Conservation (phyloP, 2,113 vertebrate species). For the Acanthochromis polyacanthus region DNA sequence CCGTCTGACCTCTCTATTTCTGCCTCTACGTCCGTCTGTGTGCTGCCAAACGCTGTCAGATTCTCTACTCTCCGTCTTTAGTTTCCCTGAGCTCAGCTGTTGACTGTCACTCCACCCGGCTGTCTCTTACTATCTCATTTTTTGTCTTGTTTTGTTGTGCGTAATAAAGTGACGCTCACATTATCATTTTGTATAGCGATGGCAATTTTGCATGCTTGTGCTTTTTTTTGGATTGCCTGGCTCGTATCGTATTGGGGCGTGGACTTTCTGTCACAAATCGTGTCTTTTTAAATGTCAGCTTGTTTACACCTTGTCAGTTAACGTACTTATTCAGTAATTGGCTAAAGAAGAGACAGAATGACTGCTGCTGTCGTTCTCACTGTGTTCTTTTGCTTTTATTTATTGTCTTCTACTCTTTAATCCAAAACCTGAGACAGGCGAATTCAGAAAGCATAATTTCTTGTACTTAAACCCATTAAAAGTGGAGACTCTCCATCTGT, state of each 20-base stretch:
- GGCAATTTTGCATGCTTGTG: background rate
- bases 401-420: background rate
- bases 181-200: background rate
- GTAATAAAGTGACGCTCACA: slow-evolving; percentile 2
- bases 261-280: background rate
- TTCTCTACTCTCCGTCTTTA: slow-evolving; percentile 16
- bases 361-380: background rate
- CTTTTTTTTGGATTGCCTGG: background rate
- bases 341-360: slow-evolving; percentile 11
- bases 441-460: background rate
- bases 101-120: background rate
- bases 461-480: background rate
- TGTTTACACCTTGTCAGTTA: slow-evolving; percentile 8
- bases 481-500: background rate
- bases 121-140: slow-evolving; percentile 3
- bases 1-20: slow-evolving; percentile 41
- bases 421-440: background rate
- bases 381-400: slow-evolving; percentile 5
- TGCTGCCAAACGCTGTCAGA: slow-evolving; percentile 19
- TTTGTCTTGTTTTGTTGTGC: background rate
- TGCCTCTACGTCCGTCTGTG: slow-evolving; percentile 5
- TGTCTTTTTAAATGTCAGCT: slow-evolving; percentile 18
- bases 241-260: background rate
- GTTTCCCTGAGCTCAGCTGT: slow-evolving; percentile 48
- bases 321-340: slow-evolving; percentile 10